These are phyloP conservation scores for Drosophila kambysellisi DNA, from an alignment of 2,888 invertebrate species.

Conservation along the genomic window DNA sequence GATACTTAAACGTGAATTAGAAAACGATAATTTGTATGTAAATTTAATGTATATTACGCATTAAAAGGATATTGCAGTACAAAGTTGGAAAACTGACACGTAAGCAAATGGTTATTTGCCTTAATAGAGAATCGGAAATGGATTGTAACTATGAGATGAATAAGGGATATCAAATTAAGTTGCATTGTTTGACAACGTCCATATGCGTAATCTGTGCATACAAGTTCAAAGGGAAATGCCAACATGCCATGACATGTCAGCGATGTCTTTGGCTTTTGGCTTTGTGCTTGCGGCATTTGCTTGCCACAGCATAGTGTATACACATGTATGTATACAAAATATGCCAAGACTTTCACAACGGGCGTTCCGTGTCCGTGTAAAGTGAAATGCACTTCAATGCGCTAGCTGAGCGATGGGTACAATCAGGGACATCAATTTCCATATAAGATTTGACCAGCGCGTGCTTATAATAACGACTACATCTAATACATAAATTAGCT, in stretches of 20 bases:
- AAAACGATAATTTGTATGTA: neutral
- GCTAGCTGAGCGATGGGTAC: conserved; percentile 4
- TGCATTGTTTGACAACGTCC: conserved; percentile 1
- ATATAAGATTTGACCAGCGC: conserved; percentile 14
- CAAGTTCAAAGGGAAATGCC: conserved; percentile 43
- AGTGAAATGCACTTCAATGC: conserved; percentile 55
- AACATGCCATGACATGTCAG: conserved; percentile 27
- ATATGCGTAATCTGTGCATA: conserved; percentile 3
- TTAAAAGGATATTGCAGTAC: neutral
- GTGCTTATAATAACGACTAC: conserved; percentile 23
- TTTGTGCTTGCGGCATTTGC: conserved; percentile 24
- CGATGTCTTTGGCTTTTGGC: conserved; percentile 34
- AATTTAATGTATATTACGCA: neutral
- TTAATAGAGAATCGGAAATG: conserved; percentile 8
- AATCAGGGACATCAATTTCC: conserved; percentile 30
- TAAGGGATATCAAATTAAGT: conserved; percentile 2
- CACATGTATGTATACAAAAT: conserved; percentile 28
- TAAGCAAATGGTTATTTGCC: neutral
- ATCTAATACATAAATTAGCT: conserved; percentile 49
- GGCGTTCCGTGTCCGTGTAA: conserved; percentile 54
- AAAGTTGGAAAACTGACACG: neutral
- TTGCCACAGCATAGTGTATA: conserved; percentile 27
- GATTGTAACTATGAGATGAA: neutral
- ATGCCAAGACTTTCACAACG: conserved; percentile 52
- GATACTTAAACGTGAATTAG: conserved; percentile 5